These are phyloP conservation scores for Hemichromis elongatus DNA, from an alignment of 2,113 vertebrate genomes.

Conservation along the genomic window DNA sequence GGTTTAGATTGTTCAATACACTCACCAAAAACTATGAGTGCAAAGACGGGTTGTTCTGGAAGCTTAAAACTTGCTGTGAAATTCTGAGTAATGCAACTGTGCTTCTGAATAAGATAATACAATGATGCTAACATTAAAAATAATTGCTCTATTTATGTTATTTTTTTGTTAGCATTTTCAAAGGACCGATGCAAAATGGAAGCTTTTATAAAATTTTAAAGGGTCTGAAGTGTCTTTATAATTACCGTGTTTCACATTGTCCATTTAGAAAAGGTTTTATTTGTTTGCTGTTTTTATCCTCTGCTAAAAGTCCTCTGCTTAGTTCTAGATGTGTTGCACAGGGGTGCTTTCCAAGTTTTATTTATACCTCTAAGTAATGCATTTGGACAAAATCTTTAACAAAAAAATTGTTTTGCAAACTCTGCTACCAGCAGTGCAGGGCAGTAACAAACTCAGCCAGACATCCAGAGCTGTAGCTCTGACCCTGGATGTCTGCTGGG, in stretches of 20 bases:
- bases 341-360: neutral
- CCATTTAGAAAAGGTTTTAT: neutral
- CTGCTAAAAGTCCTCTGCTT: neutral
- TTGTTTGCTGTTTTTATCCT: neutral
- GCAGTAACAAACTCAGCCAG: neutral
- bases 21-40: neutral
- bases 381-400: neutral
- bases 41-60: neutral
- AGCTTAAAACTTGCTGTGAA: neutral
- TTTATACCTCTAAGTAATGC: neutral
- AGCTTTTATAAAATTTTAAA: neutral
- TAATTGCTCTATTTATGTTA: neutral
- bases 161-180: neutral
- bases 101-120: neutral
- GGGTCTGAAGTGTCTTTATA: neutral
- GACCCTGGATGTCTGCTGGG: constrained; percentile 22
- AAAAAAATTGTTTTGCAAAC: neutral
- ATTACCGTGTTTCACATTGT: neutral
- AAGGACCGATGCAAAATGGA: neutral
- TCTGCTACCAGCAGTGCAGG: neutral
- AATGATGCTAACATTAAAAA: neutral
- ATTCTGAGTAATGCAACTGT: neutral
- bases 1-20: neutral
- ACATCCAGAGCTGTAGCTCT: neutral
- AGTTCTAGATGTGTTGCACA: neutral